Percentiles rank a stretch among this genome's conserved stretches.
These are phyloP conservation scores for Mesocentrotus franciscanus DNA, from an alignment of 53 echinoderm and acorn worm genomes.

Conservation along the genomic window DNA sequence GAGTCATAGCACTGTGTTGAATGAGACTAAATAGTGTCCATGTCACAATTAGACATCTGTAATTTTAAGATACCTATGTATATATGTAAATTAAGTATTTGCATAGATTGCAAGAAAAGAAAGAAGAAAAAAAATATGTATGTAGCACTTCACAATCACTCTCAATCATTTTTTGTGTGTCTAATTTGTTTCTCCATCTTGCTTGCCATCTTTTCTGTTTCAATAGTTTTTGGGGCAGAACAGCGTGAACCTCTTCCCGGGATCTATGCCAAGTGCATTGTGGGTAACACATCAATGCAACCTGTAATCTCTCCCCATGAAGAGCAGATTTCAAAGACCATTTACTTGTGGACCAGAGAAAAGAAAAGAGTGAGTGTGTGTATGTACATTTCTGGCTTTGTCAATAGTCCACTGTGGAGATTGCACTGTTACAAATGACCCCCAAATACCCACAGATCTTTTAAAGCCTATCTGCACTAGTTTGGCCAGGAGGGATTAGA, in stretches of 20 bases:
- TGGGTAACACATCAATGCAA: slow-evolving; percentile 53
- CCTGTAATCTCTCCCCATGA: slow-evolving; percentile 71
- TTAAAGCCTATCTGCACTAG: too few relatives aligned
- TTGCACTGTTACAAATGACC: too few relatives aligned
- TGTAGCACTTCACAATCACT: not conserved
- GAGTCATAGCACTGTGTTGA: too few relatives aligned
- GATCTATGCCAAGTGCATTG: slow-evolving; percentile 71
- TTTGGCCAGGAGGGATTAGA: too few relatives aligned
- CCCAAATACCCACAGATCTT: too few relatives aligned
- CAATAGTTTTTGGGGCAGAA: slow-evolving; percentile 62
- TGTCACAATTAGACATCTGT: too few relatives aligned
- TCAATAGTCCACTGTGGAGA: too few relatives aligned
- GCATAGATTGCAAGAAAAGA: not conserved
- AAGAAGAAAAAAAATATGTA: not conserved
- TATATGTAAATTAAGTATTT: too few relatives aligned
- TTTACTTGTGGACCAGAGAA: slow-evolving; percentile 47
- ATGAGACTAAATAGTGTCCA: too few relatives aligned
- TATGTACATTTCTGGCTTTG: too few relatives aligned
- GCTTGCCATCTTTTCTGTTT: not conserved
- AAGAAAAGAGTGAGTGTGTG: slow-evolving; percentile 47
- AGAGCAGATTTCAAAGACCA: slow-evolving; percentile 57
- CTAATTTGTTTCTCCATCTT: not conserved
- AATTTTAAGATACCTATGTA: too few relatives aligned
- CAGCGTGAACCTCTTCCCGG: slow-evolving; percentile 71
- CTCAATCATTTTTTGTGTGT: not conserved